These are phyloP conservation scores for Elmis aenea DNA, from an alignment of 2,888 invertebrate species.

Conservation along the genomic window DNA sequence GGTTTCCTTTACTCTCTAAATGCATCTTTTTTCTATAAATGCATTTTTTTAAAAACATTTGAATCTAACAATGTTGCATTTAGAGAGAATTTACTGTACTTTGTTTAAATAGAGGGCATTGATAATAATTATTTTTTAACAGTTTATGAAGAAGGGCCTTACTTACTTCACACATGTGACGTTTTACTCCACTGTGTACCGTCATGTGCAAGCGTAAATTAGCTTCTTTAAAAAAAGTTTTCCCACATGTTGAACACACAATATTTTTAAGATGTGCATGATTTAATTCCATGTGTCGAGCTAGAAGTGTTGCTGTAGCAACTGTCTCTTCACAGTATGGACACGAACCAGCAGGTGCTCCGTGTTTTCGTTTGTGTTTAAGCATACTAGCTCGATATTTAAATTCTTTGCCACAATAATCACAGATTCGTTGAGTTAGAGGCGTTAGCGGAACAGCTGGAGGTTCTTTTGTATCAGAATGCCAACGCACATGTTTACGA, in stretches of 20 bases:
- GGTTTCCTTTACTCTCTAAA: no score
- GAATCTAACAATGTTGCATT: no score
- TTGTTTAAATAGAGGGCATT: no score
- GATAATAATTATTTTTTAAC: no score
- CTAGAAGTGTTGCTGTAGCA: constrained; percentile 16
- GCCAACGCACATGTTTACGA: constrained; percentile 12
- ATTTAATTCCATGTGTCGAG: constrained; percentile 25
- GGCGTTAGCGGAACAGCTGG: constrained; percentile 1
- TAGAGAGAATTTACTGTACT: no score
- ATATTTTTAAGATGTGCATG: constrained; percentile 28
- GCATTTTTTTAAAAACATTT: no score
- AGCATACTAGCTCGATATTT: constrained; percentile 25
- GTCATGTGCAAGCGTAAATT: constrained; percentile 27
- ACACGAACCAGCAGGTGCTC: constrained; percentile 15
- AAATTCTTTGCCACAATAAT: constrained; percentile 26
- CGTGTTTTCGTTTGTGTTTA: constrained; percentile 23
- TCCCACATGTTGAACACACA: constrained; percentile 24
- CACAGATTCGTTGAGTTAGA: constrained; percentile 18
- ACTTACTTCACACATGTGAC: constrained; percentile 30
- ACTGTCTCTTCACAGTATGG: constrained; percentile 20
- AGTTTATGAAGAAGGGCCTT: no score
- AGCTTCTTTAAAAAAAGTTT: constrained; percentile 25
- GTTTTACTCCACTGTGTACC: constrained; percentile 26
- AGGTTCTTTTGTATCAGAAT: constrained; percentile 7
- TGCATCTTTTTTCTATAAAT: no score